A percentile compares a stretch with the other conserved stretches of the same genome.
phyloP scores from a whole-genome alignment of 35 echinoderm and acorn worm species.

The Lytechinus pictus region DNA sequence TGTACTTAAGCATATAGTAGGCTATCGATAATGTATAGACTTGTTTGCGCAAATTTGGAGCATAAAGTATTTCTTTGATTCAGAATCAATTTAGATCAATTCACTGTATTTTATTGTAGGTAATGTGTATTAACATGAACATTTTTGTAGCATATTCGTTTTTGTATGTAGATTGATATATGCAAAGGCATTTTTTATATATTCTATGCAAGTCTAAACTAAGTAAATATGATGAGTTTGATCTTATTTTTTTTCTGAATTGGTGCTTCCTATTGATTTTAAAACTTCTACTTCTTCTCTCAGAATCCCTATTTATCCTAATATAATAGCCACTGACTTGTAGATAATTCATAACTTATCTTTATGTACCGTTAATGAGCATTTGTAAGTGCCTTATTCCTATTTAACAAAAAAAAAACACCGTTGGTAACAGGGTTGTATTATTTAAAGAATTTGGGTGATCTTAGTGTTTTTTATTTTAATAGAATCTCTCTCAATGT shows the following conservation, averaged over 20 bases:
- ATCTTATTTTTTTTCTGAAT: slow-evolving; percentile 42
- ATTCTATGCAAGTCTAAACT: slow-evolving; percentile 52
- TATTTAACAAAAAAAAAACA: background rate
- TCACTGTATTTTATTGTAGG: slow-evolving; percentile 22
- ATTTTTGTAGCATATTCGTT: slow-evolving; percentile 39
- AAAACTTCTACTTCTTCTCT: background rate
- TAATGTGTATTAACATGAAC: background rate
- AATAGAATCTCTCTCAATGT: background rate
- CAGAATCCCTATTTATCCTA: background rate
- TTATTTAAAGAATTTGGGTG: background rate
- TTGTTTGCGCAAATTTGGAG: background rate
- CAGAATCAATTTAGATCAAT: background rate
- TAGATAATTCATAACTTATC: slow-evolving; percentile 3
- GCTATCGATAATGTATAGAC: background rate
- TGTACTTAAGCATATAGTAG: background rate
- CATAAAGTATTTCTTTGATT: slow-evolving; percentile 4
- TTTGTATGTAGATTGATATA: slow-evolving; percentile 49
- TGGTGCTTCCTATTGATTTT: slow-evolving; percentile 16
- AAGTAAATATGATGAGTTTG: slow-evolving; percentile 4
- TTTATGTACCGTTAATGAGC: background rate
- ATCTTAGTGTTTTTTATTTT: background rate
- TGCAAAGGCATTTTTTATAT: slow-evolving; percentile 55
- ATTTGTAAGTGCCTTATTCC: background rate
- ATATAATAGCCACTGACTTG: background rate
- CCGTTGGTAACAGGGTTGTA: slow-evolving; percentile 8